Base-by-base conservation (phyloP, 2,113 vertebrate species). In the Microtus ochrogaster region DNA sequence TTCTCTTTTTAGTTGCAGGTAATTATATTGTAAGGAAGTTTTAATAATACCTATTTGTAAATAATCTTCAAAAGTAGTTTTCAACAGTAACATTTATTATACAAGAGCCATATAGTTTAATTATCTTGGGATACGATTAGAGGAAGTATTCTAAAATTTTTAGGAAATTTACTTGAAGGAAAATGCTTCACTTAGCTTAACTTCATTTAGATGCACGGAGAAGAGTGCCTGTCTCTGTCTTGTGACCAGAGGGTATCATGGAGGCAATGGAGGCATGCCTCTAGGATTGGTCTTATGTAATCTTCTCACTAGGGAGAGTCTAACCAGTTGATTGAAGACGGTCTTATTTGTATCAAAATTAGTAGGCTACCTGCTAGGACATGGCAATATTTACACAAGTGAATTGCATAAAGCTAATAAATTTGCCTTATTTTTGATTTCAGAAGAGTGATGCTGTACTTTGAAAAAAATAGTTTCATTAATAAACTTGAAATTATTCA, bases 41-140 rank as follows among this genome's bases (percentile, higher is more conserved):
- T 92, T 94, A 91, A 91, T 17, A 95, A 86, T 94, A 76, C 7
- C 74, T 39, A 78, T 49, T 89, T 93, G 21, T 21, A 89, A 73
- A 24, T 68, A 73, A 24, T 90, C 2, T 87, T 92, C 41, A 88
- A 93, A 88, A 94, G 47, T n/a, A 90, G 13, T 87, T 96, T 90
- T 70, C 5, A 76, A 74, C 74, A 83, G 83, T 91, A 78, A 30
- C 12, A 5, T 72, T 94, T 94, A 83, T 84, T 89, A 89, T 49
- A 92, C 24, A 92, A 96, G 28, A 74, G 21, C 7, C 4, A 22
- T 6, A 33, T 41, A 92, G 39, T 93, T 87, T 87, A 93, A 90
- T 93, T 88, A 73, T 93, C 61, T 77, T 77, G 78, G 65, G 21
- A 73, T 0, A 4, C 9, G 0, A 36, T 21, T 61, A 68, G 10